Conservation (phyloP, 2,113 vertebrate genomes). For the Corvus hawaiiensis region DNA sequence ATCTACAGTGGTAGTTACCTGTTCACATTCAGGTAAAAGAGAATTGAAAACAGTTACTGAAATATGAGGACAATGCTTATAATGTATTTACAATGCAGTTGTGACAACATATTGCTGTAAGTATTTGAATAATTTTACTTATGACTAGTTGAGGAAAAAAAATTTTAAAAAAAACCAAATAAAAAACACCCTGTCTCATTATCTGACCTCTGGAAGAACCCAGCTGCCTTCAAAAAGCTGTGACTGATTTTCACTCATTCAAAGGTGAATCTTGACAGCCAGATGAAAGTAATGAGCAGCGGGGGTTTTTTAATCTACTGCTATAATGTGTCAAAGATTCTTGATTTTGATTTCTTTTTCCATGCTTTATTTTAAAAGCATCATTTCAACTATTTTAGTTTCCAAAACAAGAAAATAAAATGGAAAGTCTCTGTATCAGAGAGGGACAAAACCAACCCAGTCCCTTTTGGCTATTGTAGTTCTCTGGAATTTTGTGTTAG, state of each 20-base stretch:
- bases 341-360: neutral
- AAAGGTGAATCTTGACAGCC: neutral
- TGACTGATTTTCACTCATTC: neutral
- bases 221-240: neutral
- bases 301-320: neutral
- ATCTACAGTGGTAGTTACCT: neutral
- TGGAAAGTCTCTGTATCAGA: neutral
- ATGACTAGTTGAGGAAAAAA: neutral
- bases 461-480: neutral
- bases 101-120: neutral
- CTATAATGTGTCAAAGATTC: neutral
- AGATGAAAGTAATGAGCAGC: neutral
- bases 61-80: neutral
- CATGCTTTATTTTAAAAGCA: neutral
- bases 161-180: neutral
- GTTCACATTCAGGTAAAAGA: neutral
- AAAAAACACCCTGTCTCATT: neutral
- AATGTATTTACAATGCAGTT: neutral
- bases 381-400: neutral
- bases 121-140: neutral
- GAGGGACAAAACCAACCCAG: rapidly evolving
- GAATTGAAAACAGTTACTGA: neutral
- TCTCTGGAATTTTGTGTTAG: neutral
- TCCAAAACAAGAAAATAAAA: neutral
- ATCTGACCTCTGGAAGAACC: neutral